Evolutionary conservation across 1,140 invertebrate genomes (phyloP).

Genomic region (Saccostrea echinata): DNA sequence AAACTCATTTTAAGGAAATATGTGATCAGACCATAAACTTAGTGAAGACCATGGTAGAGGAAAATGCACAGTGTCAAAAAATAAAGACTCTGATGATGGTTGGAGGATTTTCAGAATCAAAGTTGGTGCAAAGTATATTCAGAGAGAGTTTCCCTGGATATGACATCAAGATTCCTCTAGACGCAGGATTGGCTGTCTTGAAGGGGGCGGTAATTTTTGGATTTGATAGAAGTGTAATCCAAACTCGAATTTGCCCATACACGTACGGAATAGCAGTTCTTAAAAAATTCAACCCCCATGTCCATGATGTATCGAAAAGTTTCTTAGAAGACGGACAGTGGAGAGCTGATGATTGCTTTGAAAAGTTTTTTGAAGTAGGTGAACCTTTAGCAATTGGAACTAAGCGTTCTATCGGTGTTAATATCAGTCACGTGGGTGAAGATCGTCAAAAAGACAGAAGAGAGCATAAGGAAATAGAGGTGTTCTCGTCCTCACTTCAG

Average conservation of each 20-base stretch:
- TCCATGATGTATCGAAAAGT: not conserved
- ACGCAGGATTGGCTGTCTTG: slow-evolving; percentile 30
- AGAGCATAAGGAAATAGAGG: slow-evolving; percentile 5
- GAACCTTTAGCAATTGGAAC: not conserved
- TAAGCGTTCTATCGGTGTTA: not conserved
- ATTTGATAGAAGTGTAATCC: slow-evolving; percentile 25
- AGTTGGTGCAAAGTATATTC: slow-evolving; percentile 1
- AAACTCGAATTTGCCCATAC: slow-evolving; percentile 27
- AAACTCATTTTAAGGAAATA: not conserved
- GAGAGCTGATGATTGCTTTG: not conserved
- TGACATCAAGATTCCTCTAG: not conserved
- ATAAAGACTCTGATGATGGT: not conserved
- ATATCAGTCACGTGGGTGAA: not conserved
- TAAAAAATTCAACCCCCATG: slow-evolving; percentile 5
- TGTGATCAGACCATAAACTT: not conserved
- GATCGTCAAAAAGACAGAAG: not conserved
- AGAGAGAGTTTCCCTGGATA: slow-evolving; percentile 20
- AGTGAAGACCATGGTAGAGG: not conserved
- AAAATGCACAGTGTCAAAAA: not conserved
- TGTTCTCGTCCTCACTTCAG: not conserved
- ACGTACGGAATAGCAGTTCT: slow-evolving; percentile 30
- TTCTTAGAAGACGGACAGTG: not conserved
- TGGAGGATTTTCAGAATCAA: slow-evolving; percentile 13
- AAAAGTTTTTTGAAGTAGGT: slow-evolving; percentile 5
- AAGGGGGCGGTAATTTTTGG: slow-evolving; percentile 28